Evolutionary conservation across 2,113 vertebrate genomes (phyloP), one percentile per base, ranked within the genome.

Genomic region (Zapus hudsonius): DNA sequence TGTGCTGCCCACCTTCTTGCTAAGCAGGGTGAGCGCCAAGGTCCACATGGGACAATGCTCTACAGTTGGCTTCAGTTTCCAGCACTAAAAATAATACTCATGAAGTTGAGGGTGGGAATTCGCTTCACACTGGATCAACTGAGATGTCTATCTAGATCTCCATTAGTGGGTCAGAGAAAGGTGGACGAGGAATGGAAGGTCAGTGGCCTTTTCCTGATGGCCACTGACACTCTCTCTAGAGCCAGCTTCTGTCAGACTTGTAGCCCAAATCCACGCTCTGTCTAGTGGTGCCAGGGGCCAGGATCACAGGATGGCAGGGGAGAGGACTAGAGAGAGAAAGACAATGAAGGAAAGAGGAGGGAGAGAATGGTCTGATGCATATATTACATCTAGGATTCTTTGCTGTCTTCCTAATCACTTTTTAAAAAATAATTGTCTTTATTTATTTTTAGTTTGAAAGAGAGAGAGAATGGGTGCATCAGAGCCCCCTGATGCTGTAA

Each of bases 261-360:
- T 0, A 2, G 20, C 16, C 29, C 7, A 4, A 23, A 6, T 44
- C 42, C 42, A 31, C 0, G 1, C 16, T 78, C 40, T 57, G 27
- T 40, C n/a, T 20, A 1, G 4, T 40, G n/a, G 27, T 23, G 2
- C 2, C 44, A 57, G 67, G 47, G 23, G 47, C 36, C 15, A 0
- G 0, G 0, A 31, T 27, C 13, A 1, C n/a, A 63, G 19, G 7
- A 40, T 67, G 5, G 19, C 9, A 11, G 27, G 13, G 11, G 25
- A 70, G 73, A 27, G 11, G 27, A 4, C 4, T 44, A 72, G n/a
- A 31, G 1, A 29, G 7, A 7, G 31, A 79, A 52, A 19, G 17
- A 64, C 12, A 29, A 23, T 52, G 52, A 78, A 8, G 52, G 16
- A 25, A 63, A 63, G 20, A 55, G 8, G 3, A 66, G 22, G 5